A percentile compares a stretch with the other conserved stretches of the same genome.
These are phyloP conservation scores for Promerops cafer DNA, from an alignment of 2,113 vertebrate species.

Conservation along the genomic window DNA sequence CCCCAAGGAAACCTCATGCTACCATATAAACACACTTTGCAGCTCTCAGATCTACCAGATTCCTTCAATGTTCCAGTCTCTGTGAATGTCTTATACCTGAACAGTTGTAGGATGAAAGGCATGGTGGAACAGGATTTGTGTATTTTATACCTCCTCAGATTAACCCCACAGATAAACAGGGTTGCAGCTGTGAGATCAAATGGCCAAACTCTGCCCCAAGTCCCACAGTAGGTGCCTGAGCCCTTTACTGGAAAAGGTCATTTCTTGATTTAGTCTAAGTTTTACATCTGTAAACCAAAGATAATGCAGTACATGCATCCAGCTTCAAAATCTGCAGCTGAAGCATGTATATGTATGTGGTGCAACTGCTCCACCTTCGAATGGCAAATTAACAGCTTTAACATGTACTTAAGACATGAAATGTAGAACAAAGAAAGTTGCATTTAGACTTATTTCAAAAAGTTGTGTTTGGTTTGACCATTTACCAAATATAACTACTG, in stretches of 20 bases:
- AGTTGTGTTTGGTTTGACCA: background rate
- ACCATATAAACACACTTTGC: background rate
- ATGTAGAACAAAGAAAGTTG: background rate
- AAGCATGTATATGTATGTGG: fast-evolving
- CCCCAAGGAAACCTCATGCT: background rate
- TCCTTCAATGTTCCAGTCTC: background rate
- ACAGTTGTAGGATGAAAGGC: background rate
- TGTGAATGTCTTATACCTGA: background rate
- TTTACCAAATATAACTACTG: background rate
- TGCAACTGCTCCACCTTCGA: background rate
- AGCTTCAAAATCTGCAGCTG: background rate
- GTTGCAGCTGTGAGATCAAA: background rate
- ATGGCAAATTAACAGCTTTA: background rate
- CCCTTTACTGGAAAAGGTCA: background rate
- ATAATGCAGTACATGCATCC: background rate
- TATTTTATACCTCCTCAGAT: background rate
- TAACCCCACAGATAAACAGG: background rate
- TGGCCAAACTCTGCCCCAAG: background rate
- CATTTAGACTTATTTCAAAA: background rate
- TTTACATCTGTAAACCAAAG: background rate
- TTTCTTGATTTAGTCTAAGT: background rate
- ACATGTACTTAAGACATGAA: background rate
- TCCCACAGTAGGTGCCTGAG: background rate
- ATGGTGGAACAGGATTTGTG: background rate
- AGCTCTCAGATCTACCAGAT: background rate